These are phyloP conservation scores for Melanostoma mellinum DNA, from an alignment of 2,888 invertebrate species.

Conservation along the genomic window DNA sequence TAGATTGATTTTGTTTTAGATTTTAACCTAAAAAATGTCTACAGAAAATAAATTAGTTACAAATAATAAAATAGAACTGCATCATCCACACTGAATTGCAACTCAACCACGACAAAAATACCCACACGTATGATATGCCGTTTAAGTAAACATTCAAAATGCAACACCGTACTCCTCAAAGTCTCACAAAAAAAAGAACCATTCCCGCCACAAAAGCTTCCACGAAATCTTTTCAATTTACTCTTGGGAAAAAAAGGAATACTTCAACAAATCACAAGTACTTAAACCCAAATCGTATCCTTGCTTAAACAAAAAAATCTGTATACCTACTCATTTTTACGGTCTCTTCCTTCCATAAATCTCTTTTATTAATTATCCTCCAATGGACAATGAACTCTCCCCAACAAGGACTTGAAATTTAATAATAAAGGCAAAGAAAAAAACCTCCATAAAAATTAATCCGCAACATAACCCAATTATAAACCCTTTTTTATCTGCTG, in stretches of 20 bases:
- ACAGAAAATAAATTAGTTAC: too few relatives aligned
- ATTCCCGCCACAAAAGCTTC: too few relatives aligned
- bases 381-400: constrained; percentile 56
- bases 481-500: constrained; percentile 44
- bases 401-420: constrained; percentile 45
- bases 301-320: neutral
- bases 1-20: too few relatives aligned
- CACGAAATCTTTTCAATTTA: too few relatives aligned
- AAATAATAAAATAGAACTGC: too few relatives aligned
- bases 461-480: constrained; percentile 64
- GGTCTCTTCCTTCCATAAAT: constrained; percentile 42
- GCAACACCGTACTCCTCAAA: too few relatives aligned
- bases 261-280: constrained; percentile 36
- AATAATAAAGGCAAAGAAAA: constrained; percentile 14
- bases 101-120: too few relatives aligned
- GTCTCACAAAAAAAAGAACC: too few relatives aligned
- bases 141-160: too few relatives aligned
- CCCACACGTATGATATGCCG: too few relatives aligned
- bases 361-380: constrained; percentile 63
- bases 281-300: constrained; percentile 34
- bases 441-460: constrained; percentile 63
- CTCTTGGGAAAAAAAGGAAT: neutral
- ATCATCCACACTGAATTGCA: too few relatives aligned
- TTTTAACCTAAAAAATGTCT: too few relatives aligned
- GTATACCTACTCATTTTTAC: constrained; percentile 25